Conservation (phyloP, 1,140 invertebrate species). For the Bombus sibiricus region DNA sequence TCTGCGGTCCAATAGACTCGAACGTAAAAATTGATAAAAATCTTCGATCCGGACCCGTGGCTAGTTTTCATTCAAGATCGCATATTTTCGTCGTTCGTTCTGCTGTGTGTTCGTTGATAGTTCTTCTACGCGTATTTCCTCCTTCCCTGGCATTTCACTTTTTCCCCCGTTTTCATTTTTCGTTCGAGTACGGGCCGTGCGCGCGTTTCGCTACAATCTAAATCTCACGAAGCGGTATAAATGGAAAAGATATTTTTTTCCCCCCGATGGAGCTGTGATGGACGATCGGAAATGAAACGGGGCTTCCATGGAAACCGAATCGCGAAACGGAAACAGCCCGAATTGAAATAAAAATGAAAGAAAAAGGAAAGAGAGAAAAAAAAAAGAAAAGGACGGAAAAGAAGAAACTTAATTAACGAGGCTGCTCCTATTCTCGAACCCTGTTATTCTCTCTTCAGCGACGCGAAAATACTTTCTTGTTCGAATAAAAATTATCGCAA, state of each 20-base stretch:
- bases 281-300: constrained; percentile 40
- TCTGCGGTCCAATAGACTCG: neutral
- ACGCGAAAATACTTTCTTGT: too few species aligned
- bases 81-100: neutral
- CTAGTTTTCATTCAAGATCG: neutral
- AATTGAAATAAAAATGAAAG: neutral
- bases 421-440: too few species aligned
- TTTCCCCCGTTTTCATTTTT: neutral
- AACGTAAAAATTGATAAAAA: neutral
- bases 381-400: too few species aligned
- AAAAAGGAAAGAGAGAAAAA: too few species aligned
- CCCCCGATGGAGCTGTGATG: neutral
- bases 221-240: neutral
- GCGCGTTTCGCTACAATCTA: neutral
- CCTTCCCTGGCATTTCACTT: too few species aligned
- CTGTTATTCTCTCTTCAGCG: too few species aligned
- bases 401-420: neutral
- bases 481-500: neutral
- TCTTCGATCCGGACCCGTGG: neutral
- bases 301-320: neutral
- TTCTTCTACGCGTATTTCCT: too few species aligned
- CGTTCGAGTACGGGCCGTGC: too few species aligned
- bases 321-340: neutral
- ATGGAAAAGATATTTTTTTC: neutral
- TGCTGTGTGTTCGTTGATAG: too few species aligned